Evolutionary conservation across 2,113 vertebrate species (phyloP), one percentile per base, ranked within the genome.

Genomic region (Atractosteus spatula): DNA sequence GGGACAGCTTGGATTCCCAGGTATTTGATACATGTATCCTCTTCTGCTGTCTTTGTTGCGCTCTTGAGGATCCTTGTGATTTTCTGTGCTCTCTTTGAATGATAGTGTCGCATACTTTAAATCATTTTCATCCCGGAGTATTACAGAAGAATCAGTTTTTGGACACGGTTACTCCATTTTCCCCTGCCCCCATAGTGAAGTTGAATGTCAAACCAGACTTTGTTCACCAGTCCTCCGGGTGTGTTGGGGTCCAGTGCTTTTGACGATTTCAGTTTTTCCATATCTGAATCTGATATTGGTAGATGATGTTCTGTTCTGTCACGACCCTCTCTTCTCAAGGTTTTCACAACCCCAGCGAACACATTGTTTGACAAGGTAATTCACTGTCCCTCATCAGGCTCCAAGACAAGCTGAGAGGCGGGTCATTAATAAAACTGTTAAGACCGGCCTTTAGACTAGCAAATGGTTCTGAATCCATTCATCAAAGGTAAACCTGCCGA

Each of bases 141-240:
- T 62, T 17, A 44, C 41, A 67, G 66, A 77, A 44, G 56, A 77
- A 3, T 67, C 55, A 56, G 55, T 44, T 66, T 77, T 43, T 70
- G 71, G 44, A 66, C 16, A 4, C 55, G 14, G 55, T 73, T 70
- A 4, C 71, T 63, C 63, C 42, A 55, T 55, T 74, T 69, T 8
- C 13, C 61, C 54, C 51, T 68, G n/a, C 66, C 1, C 42, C 66
- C 69, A 29, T 72, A 47, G 51, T 69, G 73, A 61, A 69, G 12
- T 17, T 75, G 70, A 3, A 75, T 67, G 42, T 76, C 71, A 76
- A n/a, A n/a, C 74, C 77, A 78, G 29, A 70, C 74, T 41, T 75
- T 76, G 41, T 73, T 73, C 7, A 75, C 55, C 2, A 72, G 67
- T 14, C 62, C 67, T 5, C 7, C 45, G 2, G 71, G 61, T 29